Base-by-base conservation (phyloP, 2,797 vertebrate species). In the Eulemur rubriventer region DNA sequence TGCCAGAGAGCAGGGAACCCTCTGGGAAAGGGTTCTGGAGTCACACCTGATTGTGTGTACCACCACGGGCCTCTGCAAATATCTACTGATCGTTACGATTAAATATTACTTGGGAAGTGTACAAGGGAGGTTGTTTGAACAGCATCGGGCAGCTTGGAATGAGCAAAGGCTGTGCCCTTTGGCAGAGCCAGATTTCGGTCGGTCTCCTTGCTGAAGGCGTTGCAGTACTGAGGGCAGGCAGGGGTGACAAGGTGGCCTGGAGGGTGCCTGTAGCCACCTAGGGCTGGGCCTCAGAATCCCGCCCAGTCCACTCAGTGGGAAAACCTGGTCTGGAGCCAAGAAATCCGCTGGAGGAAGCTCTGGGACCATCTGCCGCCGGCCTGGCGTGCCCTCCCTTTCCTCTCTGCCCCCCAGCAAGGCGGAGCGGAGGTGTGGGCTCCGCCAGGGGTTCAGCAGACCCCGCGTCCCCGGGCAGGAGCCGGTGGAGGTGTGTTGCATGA, bases 31-130 rank as follows among this genome's bases (percentile, higher is more conserved):
- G 41, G 22, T 59, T 76, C 20, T 76, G 20, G 9, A 57, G 33
- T 50, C 85, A 24, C n/a, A 5, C 6, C 33, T 33, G 3, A 43
- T 13, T 12, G 10, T 33, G 28, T 63, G 12, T 16, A 0, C 57
- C 1, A 0, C 24, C 28, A 10, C 16, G 28, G 55, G 26, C n/a
- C 57, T 55, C 67, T 35, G 7, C 2, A 1, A 3, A 4, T 11
- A 33, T 41, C 20, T 41, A 28, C 41, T 33, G 28, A 35, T 46
- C 4, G 26, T 46, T 18, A 5, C 6, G 17, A 57, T 59, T 18
- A 17, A n/a, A 28, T 24, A 30, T 11, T 20, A 6, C 17, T 18
- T 14, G 50, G 30, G 26, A 6, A 7, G 1, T 18, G 4, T 70
- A 9, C 16, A 4, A 6, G 17, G 41, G 14, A 16, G 3, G 33